Base-by-base conservation (phyloP, 2,888 invertebrate species). In the Lithosia quadra region DNA sequence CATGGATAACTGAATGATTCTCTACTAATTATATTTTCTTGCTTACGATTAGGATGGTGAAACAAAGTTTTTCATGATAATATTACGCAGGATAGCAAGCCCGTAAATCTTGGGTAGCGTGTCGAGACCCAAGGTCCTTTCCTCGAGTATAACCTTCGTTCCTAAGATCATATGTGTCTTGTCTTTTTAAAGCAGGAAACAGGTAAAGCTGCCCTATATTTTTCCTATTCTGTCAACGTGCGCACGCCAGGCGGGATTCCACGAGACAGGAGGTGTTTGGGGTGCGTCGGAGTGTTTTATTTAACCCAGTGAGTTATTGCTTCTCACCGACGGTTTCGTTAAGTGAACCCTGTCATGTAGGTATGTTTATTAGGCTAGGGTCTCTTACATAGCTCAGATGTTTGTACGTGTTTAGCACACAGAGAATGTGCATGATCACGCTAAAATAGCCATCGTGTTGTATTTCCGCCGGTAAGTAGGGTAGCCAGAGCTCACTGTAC, bases 291-390 rank as follows among this genome's bases (percentile, higher is more conserved):
- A 49, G n/a, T 49, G n/a, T 49, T 49, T 49, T 49, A 49, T 49
- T 49, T 49, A 0, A 49, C 49, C 3, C n/a, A 49, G n/a, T n/a
- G 43, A 49, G 49, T n/a, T n/a, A 49, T n/a, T n/a, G 49, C 0
- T 49, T n/a, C n/a, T n/a, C n/a, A 49, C 49, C n/a, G n/a, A 8
- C n/a, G 9, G 49, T 49, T 9, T 2, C 49, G n/a, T 49, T 49
- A 49, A 43, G 43, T 43, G 43, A 43, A 43, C n/a, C n/a, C 49
- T 49, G 49, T n/a, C 49, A 49, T 49, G 49, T n/a, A 18, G 43
- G 43, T 49, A n/a, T 49, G 49, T n/a, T 49, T 49, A 49, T 49
- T 49, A 49, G n/a, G 2, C n/a, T n/a, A 0, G 43, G 43, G 39
- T 36, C 15, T 18, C 15, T 2, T 13, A 18, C 18, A 7, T 43